Conservation (phyloP, 2,113 vertebrate genomes). For the Garra rufa region DNA sequence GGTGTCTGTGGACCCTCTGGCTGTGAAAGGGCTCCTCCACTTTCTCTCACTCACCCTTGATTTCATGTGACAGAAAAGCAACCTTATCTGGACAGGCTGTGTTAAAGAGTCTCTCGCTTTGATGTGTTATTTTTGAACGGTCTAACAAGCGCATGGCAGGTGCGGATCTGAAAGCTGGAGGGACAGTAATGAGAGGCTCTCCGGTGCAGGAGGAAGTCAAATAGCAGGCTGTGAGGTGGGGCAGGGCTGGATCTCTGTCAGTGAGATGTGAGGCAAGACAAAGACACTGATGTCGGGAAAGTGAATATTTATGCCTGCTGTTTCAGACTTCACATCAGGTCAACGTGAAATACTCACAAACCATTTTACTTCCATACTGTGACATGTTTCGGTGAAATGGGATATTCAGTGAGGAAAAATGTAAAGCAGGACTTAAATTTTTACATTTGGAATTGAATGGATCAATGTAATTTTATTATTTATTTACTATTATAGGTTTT, state of each 20-base stretch:
- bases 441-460: not conserved
- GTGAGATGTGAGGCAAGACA: constrained; percentile 61
- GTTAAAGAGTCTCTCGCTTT: constrained; percentile 68
- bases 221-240: constrained; percentile 43
- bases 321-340: not conserved
- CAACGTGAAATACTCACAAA: not conserved
- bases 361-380: not conserved
- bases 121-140: constrained; percentile 64
- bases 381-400: not conserved
- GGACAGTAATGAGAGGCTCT: constrained; percentile 56
- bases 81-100: constrained; percentile 68
- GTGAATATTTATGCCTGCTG: not conserved
- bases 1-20: constrained; percentile 57
- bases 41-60: constrained; percentile 55
- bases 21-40: constrained; percentile 63
- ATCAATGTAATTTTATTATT: not conserved
- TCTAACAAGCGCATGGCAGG: constrained; percentile 64
- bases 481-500: no score
- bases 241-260: constrained; percentile 64
- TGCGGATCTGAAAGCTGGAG: constrained; percentile 68
- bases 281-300: not conserved
- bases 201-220: constrained; percentile 55
- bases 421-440: not conserved
- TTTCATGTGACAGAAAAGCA: constrained; percentile 70
- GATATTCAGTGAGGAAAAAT: not conserved